Evolutionary conservation across 2,797 vertebrate genomes (phyloP), one percentile per base, ranked within the genome.

Genomic region (Echeneis naucrates): DNA sequence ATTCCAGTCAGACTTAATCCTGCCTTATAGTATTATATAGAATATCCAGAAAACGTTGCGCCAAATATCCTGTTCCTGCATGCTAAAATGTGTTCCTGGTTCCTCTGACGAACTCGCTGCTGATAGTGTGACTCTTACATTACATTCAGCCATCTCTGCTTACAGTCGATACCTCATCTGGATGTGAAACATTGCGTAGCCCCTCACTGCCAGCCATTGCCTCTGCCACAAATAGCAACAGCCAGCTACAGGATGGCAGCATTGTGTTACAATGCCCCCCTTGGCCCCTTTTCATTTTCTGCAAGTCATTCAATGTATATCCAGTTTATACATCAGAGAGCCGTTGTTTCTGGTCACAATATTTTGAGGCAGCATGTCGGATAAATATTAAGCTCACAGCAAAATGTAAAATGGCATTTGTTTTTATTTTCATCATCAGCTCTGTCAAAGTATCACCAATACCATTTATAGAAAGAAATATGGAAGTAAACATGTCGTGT

Each of bases 131-230:
- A 77, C 68, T 90, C 88, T 86, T 81, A 86, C 82, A 88, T 91
- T 93, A 80, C 89, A 88, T 71, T 71, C 73, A 81, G 84, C 84
- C 78, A 69, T 90, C 87, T 93, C 89, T 87, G 68, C 81, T 93
- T 89, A 88, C 87, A 86, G 85, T 90, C 85, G 82, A 89, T 91
- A 88, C 68, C 77, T 90, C 86, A 92, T 83, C 84, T 83, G 74
- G 78, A 89, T 84, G 84, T 89, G 78, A 91, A 89, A 84, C 85
- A 84, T 89, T 80, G 78, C 89, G 87, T 86, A 75, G 44, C 80
- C 76, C 72, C 35, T 27, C 75, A 58, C 79, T 85, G 78, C 72
- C 88, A 84, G 77, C 80, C 77, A 87, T 78, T 78, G 79, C 71
- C 82, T 68, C 53, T 45, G 80, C 87, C 86, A 83, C 82, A 91